Conservation (phyloP, 92 coral and sea anemone genomes). For the Anthopleura xanthogrammica region DNA sequence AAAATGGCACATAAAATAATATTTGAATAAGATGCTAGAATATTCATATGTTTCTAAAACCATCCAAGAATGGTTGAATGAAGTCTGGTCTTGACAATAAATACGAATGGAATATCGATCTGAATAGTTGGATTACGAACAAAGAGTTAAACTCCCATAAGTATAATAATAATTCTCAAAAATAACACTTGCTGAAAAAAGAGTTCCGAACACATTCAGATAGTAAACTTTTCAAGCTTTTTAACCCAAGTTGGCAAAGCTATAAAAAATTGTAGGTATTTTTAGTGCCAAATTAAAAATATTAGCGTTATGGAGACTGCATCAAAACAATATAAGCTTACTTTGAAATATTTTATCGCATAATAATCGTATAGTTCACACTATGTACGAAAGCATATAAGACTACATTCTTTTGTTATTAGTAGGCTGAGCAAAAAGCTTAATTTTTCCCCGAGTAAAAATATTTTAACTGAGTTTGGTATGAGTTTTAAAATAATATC, state of each 20-base stretch:
- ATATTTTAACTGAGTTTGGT: not conserved
- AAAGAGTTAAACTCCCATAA: not conserved
- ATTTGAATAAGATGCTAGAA: not conserved
- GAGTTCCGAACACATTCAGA: not conserved
- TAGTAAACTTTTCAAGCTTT: too few relatives aligned
- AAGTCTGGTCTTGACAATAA: not conserved
- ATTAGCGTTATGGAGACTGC: not conserved
- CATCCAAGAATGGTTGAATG: not conserved
- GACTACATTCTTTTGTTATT: too few relatives aligned
- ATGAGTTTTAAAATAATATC: not conserved
- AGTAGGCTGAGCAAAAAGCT: not conserved
- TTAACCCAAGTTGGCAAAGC: not conserved
- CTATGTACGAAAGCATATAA: not conserved
- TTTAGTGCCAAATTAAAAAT: not conserved
- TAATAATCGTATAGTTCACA: not conserved
- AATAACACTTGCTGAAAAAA: not conserved
- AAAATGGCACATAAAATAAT: not conserved
- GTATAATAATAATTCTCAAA: not conserved
- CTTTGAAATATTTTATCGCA: not conserved
- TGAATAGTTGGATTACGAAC: not conserved
- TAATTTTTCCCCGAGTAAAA: not conserved
- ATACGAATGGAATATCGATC: not conserved
- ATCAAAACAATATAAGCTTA: not conserved
- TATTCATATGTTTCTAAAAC: not conserved
- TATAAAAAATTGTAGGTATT: not conserved